Conservation (phyloP, 2,113 vertebrate genomes). For the Tautogolabrus adspersus region DNA sequence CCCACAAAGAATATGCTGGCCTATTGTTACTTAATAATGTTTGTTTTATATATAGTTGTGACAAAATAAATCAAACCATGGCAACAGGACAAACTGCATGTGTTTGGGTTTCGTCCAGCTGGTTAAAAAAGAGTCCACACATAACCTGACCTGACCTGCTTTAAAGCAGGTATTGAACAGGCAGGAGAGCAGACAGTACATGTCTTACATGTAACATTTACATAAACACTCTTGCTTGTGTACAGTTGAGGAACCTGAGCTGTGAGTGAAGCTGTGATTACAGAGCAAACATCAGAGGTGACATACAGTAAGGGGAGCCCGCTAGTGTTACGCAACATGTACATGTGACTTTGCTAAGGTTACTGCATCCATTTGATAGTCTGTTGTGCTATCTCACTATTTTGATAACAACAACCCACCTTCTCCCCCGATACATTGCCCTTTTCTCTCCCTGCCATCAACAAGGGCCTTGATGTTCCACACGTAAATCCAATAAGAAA, state of each 20-base stretch:
- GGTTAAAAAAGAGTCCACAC: not conserved
- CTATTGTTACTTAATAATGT: too few relatives aligned
- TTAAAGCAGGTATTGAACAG: not conserved
- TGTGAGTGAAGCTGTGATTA: constrained; percentile 19
- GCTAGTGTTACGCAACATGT: constrained; percentile 27
- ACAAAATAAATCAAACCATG: too few relatives aligned
- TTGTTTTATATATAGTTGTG: too few relatives aligned
- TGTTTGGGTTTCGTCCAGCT: too few relatives aligned
- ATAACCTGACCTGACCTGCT: not conserved
- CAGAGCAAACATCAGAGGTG: constrained; percentile 17
- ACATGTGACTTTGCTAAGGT: constrained; percentile 29
- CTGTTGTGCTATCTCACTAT: constrained; percentile 29
- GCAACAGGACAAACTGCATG: too few relatives aligned
- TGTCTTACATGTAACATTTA: not conserved
- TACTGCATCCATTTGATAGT: constrained; percentile 11
- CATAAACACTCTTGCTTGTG: constrained; percentile 8
- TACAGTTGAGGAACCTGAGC: not conserved
- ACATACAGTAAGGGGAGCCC: not conserved
- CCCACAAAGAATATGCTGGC: too few relatives aligned
- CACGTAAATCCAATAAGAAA: constrained; percentile 71
- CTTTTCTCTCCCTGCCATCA: constrained; percentile 25
- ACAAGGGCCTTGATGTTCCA: constrained; percentile 52
- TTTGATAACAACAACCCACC: constrained; percentile 15
- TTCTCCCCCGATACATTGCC: not conserved
- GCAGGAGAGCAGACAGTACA: not conserved